Percentiles rank a stretch among this genome's conserved stretches.
phyloP scores from a whole-genome alignment of 2,797 vertebrate species.

The Podarcis siculus region DNA sequence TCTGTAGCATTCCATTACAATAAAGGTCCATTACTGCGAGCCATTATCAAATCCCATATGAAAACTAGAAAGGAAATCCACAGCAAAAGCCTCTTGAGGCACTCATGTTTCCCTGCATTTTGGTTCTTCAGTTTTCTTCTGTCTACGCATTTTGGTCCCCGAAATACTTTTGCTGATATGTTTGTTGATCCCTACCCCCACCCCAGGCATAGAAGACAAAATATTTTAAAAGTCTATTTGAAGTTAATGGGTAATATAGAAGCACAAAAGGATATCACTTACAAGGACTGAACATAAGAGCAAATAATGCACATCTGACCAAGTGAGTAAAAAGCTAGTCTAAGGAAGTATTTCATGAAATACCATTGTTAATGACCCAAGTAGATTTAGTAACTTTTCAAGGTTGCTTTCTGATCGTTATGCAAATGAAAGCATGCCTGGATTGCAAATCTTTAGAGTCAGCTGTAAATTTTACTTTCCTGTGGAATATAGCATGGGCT shows the following conservation, averaged over 20 bases:
- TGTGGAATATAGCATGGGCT: not conserved
- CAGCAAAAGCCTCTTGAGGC: not conserved
- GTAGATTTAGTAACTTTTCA: slow-evolving; percentile 42
- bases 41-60: slow-evolving; percentile 18
- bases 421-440: slow-evolving; percentile 42
- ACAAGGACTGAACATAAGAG: slow-evolving; percentile 45
- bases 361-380: slow-evolving; percentile 36
- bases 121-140: slow-evolving; percentile 29
- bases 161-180: not conserved
- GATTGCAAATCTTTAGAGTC: slow-evolving; percentile 33
- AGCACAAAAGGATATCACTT: slow-evolving; percentile 32
- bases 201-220: slow-evolving; percentile 51
- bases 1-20: not conserved
- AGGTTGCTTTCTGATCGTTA: slow-evolving; percentile 51
- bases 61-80: slow-evolving; percentile 10
- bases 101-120: slow-evolving; percentile 26
- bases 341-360: slow-evolving; percentile 35
- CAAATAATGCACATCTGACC: not conserved
- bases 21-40: slow-evolving; percentile 14
- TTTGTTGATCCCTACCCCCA: slow-evolving; percentile 49
- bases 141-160: slow-evolving; percentile 12
- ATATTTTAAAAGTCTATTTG: slow-evolving; percentile 51
- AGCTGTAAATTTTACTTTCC: slow-evolving; percentile 11
- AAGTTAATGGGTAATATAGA: slow-evolving; percentile 57
- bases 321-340: slow-evolving; percentile 47